These are phyloP conservation scores for Lasiurus cinereus DNA, from an alignment of 2,113 vertebrate species.

Conservation along the genomic window DNA sequence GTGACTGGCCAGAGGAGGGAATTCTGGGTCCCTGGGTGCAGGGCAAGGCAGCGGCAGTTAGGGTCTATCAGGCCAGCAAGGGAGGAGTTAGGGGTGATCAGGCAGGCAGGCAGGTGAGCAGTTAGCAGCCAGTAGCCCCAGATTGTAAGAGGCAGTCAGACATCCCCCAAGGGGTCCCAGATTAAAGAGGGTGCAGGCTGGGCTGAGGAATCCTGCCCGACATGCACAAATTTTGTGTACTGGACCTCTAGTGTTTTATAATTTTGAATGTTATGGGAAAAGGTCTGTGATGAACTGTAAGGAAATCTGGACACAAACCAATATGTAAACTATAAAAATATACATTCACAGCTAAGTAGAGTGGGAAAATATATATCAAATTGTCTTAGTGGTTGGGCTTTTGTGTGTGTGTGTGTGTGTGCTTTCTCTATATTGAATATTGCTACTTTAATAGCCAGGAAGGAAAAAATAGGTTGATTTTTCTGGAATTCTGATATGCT, in stretches of 20 bases:
- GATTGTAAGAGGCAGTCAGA: no score
- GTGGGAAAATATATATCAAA: neutral
- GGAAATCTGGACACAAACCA: neutral
- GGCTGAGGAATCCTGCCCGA: no score
- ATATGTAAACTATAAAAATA: neutral
- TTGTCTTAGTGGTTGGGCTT: neutral
- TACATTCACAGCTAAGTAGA: constrained; percentile 14
- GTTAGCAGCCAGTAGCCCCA: no score
- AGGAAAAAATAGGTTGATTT: neutral
- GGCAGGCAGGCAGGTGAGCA: no score
- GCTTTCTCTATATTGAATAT: neutral
- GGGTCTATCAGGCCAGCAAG: no score
- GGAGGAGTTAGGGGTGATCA: no score
- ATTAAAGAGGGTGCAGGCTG: no score
- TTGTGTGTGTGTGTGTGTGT: neutral
- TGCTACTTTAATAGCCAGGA: neutral
- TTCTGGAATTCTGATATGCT: neutral
- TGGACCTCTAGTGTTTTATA: neutral
- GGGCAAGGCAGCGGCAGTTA: no score
- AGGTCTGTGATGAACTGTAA: neutral
- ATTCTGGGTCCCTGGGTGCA: no score
- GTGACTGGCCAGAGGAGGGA: no score
- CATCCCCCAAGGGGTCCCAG: no score
- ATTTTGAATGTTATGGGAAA: neutral
- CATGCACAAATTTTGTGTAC: no score